These are phyloP conservation scores for Akabosia matsudoensis DNA, from an alignment of 1,140 invertebrate species.

Conservation along the genomic window DNA sequence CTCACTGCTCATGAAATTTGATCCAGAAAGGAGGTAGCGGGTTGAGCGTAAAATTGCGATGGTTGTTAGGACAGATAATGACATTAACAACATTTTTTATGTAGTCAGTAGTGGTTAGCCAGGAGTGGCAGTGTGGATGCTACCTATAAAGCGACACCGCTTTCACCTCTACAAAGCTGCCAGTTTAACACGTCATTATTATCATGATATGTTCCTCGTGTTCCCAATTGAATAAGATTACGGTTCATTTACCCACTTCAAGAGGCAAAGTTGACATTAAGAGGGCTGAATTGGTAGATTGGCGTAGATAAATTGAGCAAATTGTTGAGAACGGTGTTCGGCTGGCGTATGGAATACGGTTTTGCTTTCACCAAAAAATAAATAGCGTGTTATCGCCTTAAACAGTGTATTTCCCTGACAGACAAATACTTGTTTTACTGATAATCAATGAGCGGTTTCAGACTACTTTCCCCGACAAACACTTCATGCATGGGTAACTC, in stretches of 20 bases:
- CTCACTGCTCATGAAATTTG: background rate
- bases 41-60: background rate
- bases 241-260: constrained; percentile 15
- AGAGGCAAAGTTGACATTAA: background rate
- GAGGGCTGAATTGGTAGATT: background rate
- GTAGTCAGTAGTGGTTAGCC: no score
- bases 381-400: no score
- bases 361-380: no score
- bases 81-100: no score
- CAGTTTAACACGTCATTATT: background rate
- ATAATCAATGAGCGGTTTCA: no score
- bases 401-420: no score
- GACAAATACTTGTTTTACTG: no score
- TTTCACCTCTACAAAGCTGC: background rate
- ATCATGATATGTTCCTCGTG: background rate
- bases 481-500: no score
- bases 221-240: constrained; percentile 10
- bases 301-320: background rate
- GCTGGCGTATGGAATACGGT: no score
- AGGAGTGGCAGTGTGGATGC: no score
- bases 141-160: background rate
- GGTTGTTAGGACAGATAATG: background rate
- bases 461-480: no score
- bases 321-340: background rate
- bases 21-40: background rate